A percentile compares a stretch with the other conserved stretches of the same genome.
Conservation (phyloP, 2,113 vertebrate species). For the Alouatta palliata region DNA sequence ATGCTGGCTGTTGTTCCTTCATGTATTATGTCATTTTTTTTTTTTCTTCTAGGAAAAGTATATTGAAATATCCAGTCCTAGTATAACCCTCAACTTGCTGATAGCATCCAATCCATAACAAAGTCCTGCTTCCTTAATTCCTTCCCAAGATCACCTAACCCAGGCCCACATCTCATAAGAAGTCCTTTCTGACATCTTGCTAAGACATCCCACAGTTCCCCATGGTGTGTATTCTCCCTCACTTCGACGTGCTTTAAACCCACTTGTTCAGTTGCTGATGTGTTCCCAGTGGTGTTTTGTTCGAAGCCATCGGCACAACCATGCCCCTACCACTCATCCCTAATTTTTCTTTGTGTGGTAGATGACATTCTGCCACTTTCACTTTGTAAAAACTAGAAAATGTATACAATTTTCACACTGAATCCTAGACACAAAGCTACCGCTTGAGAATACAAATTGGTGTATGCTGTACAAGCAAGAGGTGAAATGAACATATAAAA, state of each 20-base stretch:
- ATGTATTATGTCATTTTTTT: not conserved
- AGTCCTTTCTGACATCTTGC: not conserved
- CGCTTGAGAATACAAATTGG: not conserved
- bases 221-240: rapidly evolving
- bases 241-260: not conserved
- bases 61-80: not conserved
- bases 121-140: not conserved
- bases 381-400: not conserved
- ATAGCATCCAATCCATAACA: not conserved
- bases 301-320: not conserved
- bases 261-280: no score
- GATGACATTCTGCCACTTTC: not conserved
- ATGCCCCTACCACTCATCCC: not conserved
- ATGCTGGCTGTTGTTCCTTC: not conserved
- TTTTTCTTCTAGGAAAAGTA: not conserved
- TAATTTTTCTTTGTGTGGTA: not conserved
- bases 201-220: not conserved
- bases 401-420: not conserved
- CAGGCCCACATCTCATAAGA: not conserved
- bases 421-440: not conserved
- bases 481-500: not conserved
- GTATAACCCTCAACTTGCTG: not conserved
- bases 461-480: not conserved
- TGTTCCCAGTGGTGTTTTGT: not conserved
- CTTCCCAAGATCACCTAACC: not conserved